Percentiles rank a stretch among this genome's conserved stretches.
These are phyloP conservation scores for Drosophila niveifrons DNA, from an alignment of 2,888 invertebrate genomes.

Conservation along the genomic window DNA sequence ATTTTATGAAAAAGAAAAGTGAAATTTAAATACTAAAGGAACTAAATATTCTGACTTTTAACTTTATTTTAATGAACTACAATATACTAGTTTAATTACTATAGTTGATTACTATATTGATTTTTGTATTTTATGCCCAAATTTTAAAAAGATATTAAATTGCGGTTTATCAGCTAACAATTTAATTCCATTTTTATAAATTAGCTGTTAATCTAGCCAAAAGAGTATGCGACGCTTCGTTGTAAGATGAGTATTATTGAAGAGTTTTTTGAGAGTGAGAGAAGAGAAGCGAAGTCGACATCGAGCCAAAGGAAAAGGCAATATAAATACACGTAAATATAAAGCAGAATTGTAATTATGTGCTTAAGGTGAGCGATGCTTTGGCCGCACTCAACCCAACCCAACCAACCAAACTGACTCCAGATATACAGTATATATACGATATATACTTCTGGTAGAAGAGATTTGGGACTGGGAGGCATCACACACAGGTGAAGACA, in stretches of 20 bases:
- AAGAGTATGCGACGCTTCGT: slow-evolving; percentile 12
- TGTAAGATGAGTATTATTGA: background rate
- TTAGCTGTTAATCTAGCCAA: too few relatives aligned
- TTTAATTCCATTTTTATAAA: too few relatives aligned
- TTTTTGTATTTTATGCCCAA: too few relatives aligned
- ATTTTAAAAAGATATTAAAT: too few relatives aligned
- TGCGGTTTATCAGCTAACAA: too few relatives aligned
- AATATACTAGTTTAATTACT: too few relatives aligned
- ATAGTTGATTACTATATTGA: too few relatives aligned
- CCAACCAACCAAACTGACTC: slow-evolving; percentile 4
- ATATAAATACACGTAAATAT: slow-evolving; percentile 79
- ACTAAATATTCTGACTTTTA: too few relatives aligned
- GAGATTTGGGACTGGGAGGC: slow-evolving; percentile 25
- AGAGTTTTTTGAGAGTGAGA: background rate
- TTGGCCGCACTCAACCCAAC: slow-evolving; percentile 31
- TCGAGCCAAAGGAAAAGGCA: slow-evolving; percentile 57
- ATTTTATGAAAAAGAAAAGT: too few relatives aligned
- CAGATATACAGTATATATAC: background rate
- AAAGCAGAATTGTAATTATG: slow-evolving; percentile 81
- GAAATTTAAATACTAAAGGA: too few relatives aligned
- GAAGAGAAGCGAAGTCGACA: slow-evolving; percentile 28
- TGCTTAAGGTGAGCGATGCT: slow-evolving; percentile 78
- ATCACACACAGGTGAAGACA: slow-evolving; percentile 53
- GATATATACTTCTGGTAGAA: background rate
- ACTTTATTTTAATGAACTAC: too few relatives aligned